Evolutionary conservation across 2,888 invertebrate species (phyloP), one percentile per base, ranked within the genome.

Genomic region (Spisula solida): DNA sequence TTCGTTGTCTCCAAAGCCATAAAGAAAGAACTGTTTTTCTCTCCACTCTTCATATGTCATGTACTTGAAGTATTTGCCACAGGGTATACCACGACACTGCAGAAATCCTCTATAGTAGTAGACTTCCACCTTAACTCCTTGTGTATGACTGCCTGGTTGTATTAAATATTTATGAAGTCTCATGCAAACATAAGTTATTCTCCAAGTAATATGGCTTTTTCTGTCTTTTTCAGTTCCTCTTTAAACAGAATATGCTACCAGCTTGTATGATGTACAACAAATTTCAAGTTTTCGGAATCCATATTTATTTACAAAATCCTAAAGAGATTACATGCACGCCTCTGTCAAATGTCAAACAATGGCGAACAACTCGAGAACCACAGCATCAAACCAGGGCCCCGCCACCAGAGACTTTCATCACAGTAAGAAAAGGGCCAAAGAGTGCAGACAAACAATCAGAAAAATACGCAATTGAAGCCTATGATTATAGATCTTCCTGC

Each of bases 211-310:
- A 10, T 51, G 12, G 14, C 51, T 55, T 66, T 12, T 1, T 47
- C 14, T 60, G 34, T 34, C 60, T 56, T 51, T 94, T 94, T 47
- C 94, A 95, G 95, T 95, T 94, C 88, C 91, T 93, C 10, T 95
- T 95, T 85, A 94, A 95, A 81, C 91, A 91, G 41, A 93, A 85
- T 29, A 93, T 94, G 93, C 88, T 95, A 85, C 95, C 95, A 78
- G 51, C 93, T 4, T 95, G 95, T 85, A 95, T 95, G 95, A 93
- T 93, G 85, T 92, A 95, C 87, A 90, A 93, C 12, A 88, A 94
- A 4, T 95, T 95, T 91, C 92, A 93, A 55, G 93, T 95, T 51
- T 95, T 95, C 87, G 95, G 95, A 60, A 92, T 95, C 55, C 95
- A 95, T 60, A 92, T 95, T 78, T 95, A 94, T 93, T 93, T 95